These are phyloP conservation scores for Prunella himalayana DNA, from an alignment of 2,113 vertebrate species.

Conservation along the genomic window DNA sequence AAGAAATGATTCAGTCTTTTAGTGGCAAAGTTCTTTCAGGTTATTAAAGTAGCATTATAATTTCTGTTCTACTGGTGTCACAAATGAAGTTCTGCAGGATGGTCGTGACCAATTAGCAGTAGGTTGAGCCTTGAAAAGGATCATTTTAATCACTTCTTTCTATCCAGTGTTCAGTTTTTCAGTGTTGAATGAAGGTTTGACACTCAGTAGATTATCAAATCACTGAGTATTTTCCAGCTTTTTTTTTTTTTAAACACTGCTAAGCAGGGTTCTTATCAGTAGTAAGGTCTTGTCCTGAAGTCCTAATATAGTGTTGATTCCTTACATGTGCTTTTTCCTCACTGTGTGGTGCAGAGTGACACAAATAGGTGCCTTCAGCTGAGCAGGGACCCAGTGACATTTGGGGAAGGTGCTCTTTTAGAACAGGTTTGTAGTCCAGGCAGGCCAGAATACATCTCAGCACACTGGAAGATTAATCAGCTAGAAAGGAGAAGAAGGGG, in stretches of 20 bases:
- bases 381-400: not conserved
- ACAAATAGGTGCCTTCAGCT: not conserved
- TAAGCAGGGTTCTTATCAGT: not conserved
- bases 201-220: not conserved
- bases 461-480: not conserved
- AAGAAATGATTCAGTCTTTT: slow-evolving; percentile 41
- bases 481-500: not conserved
- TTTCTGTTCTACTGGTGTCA: slow-evolving; percentile 25
- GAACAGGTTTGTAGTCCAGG: not conserved
- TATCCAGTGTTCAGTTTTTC: not conserved
- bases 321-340: not conserved
- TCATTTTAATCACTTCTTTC: not conserved
- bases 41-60: slow-evolving; percentile 40
- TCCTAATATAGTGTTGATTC: not conserved
- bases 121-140: not conserved
- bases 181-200: not conserved
- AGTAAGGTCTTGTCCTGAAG: not conserved
- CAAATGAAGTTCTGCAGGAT: slow-evolving; percentile 34
- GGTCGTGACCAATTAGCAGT: slow-evolving; percentile 12
- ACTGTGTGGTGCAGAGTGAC: not conserved
- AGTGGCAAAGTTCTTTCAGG: slow-evolving; percentile 32
- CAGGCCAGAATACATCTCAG: not conserved
- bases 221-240: not conserved
- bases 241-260: not conserved
- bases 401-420: not conserved